phyloP scores from a whole-genome alignment of 2,888 invertebrate genomes.

The Rhopalosiphum nymphaeae region DNA sequence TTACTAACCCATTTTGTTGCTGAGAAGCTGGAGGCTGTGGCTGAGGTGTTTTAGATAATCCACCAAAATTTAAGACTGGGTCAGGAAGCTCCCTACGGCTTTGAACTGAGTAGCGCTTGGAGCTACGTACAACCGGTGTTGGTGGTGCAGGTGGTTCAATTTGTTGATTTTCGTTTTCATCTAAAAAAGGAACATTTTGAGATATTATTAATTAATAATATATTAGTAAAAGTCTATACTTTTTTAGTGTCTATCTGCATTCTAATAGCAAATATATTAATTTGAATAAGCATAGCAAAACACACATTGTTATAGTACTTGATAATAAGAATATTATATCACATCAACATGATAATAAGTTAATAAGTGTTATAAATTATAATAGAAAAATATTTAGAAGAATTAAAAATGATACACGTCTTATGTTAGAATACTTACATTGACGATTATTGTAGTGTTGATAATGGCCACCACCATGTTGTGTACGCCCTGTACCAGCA shows the following conservation, averaged over 20 bases:
- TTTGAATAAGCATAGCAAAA: background rate
- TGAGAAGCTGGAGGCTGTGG: conserved; percentile 48
- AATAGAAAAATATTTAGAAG: background rate
- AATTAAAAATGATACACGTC: background rate
- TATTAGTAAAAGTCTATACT: background rate
- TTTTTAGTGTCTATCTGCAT: background rate
- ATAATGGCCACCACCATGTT: conserved; percentile 14
- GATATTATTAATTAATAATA: background rate
- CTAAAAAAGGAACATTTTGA: background rate
- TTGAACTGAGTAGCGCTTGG: conserved; percentile 79
- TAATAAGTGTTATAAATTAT: background rate
- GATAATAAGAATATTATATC: background rate
- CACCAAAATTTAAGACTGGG: conserved; percentile 36
- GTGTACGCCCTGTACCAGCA: conserved; percentile 38
- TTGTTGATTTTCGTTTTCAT: conserved; percentile 34
- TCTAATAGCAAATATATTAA: background rate
- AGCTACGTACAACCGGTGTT: conserved; percentile 69
- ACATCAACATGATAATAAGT: background rate
- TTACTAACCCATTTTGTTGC: conserved; percentile 24
- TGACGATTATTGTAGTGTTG: background rate
- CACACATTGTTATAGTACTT: background rate
- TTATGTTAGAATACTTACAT: conserved; percentile 26
- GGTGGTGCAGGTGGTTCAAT: background rate
- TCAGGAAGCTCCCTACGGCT: conserved; percentile 73
- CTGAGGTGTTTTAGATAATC: conserved; percentile 17